phyloP scores from a whole-genome alignment of 2,797 vertebrate species.

The Trematomus bernacchii region DNA sequence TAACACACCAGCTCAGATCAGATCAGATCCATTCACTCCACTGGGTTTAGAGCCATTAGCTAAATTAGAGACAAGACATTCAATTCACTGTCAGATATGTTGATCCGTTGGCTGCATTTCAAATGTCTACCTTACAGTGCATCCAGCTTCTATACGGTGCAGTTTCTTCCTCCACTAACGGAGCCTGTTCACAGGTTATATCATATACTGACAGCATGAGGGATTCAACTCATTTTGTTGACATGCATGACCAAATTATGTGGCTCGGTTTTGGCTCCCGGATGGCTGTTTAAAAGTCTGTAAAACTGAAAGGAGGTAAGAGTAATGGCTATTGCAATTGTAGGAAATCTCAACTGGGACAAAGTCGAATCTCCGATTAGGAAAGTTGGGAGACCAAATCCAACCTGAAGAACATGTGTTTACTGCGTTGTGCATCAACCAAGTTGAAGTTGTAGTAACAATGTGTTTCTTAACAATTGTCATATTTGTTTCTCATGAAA shows the following conservation, averaged over 20 bases:
- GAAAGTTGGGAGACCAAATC: too few relatives aligned
- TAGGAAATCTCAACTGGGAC: too few relatives aligned
- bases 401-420: too few relatives aligned
- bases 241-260: neutral
- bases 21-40: conserved; percentile 69
- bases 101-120: conserved; percentile 58
- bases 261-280: neutral
- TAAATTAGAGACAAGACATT: conserved; percentile 73
- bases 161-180: neutral
- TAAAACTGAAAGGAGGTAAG: conserved; percentile 13
- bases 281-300: conserved; percentile 1
- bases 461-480: too few relatives aligned
- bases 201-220: conserved; percentile 1
- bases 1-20: conserved; percentile 64
- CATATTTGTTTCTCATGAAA: too few relatives aligned
- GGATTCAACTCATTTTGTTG: conserved; percentile 18
- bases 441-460: too few relatives aligned
- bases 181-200: neutral
- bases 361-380: too few relatives aligned
- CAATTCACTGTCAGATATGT: conserved; percentile 66
- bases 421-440: too few relatives aligned
- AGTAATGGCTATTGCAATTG: too few relatives aligned
- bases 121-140: conserved; percentile 43
- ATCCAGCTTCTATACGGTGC: conserved; percentile 14
- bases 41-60: conserved; percentile 76